Evolutionary conservation across 2,888 invertebrate genomes (phyloP), one percentile per base, ranked within the genome.

Genomic region (Acanthococcus lagerstroemiae): DNA sequence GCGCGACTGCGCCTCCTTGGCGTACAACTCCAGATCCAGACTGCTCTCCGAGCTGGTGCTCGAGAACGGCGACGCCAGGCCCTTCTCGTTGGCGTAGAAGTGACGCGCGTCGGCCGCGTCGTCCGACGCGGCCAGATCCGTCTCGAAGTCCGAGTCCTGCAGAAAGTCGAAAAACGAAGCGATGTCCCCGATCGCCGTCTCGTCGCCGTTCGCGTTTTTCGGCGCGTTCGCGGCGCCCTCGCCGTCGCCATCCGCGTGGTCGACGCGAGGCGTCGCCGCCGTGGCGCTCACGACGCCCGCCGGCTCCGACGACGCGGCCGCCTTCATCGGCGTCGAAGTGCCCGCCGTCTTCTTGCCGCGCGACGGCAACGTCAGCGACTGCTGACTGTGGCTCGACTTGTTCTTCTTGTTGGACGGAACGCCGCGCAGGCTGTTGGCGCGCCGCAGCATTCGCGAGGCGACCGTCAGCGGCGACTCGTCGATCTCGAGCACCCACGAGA

Each of bases 401-500:
- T n/a, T n/a, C n/a, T 54, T 54, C 24, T 55, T 65, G 27, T 65
- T 65, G n/a, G 55, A 65, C n/a, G 65, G 65, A 2, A 65, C 65
- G 5, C 67, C 66, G 2, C 72, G 67, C 21, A 72, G 69, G 65
- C 73, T 74, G 44, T 71, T 78, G 1, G 84, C 86, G 52, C 85
- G 80, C 37, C 86, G 79, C 6, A 87, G 83, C 73, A 87, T 80
- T 71, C 87, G 82, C 55, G 84, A 82, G 52, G 86, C 86, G 46
- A 86, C 82, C 69, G 83, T 84, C 72, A 87, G 86, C 0, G 87
- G 85, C 15, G 84, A 82, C 72, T 84, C 84, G 67, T 83, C 82
- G 74, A 91, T 85, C 75, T 90, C 90, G 27, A 90, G 78, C 19
- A 90, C 88, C 84, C 88, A 91, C 73, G 90, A 88, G 45, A 91